Evolutionary conservation across 2,797 vertebrate species (phyloP).

Genomic region (Sebastes flavidus): DNA sequence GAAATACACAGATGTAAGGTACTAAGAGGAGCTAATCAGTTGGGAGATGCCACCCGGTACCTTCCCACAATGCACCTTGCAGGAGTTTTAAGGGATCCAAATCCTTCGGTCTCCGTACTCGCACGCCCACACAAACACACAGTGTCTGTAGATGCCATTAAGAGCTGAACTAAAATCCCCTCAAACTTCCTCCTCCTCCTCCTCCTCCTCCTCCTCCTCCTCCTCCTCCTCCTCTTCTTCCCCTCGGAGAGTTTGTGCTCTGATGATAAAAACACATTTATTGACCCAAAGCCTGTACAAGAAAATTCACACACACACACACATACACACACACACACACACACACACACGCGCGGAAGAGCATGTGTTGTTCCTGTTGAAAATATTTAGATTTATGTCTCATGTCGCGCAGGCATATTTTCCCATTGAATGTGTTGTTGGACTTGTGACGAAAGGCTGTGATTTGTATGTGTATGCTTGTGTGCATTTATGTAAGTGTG

Average conservation of each 20-base stretch:
- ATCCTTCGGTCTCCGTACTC: not conserved
- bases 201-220: constrained; percentile 36
- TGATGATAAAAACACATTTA: constrained; percentile 72
- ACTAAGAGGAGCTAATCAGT: constrained; percentile 11
- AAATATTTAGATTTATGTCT: constrained; percentile 57
- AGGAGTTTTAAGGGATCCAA: not conserved
- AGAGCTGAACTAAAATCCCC: constrained; percentile 52
- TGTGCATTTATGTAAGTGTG: not conserved
- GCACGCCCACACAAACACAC: not conserved
- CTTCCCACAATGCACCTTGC: constrained; percentile 55
- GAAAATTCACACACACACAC: constrained; percentile 12
- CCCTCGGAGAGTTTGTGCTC: constrained; percentile 51
- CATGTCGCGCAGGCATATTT: constrained; percentile 51
- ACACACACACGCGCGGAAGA: not conserved
- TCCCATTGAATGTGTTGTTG: constrained; percentile 52
- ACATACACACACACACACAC: constrained; percentile 21
- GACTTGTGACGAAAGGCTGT: constrained; percentile 42
- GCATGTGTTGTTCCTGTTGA: constrained; percentile 36
- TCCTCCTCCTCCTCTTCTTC: constrained; percentile 42
- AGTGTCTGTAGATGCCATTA: constrained; percentile 69
- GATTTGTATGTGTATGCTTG: constrained; percentile 20
- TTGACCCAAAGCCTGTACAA: constrained; percentile 42
- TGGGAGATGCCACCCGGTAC: not conserved
- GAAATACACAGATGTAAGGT: constrained; percentile 13
- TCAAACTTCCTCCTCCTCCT: constrained; percentile 51